These are phyloP conservation scores for Acronicta psi DNA, from an alignment of 2,888 invertebrate species.

Conservation along the genomic window DNA sequence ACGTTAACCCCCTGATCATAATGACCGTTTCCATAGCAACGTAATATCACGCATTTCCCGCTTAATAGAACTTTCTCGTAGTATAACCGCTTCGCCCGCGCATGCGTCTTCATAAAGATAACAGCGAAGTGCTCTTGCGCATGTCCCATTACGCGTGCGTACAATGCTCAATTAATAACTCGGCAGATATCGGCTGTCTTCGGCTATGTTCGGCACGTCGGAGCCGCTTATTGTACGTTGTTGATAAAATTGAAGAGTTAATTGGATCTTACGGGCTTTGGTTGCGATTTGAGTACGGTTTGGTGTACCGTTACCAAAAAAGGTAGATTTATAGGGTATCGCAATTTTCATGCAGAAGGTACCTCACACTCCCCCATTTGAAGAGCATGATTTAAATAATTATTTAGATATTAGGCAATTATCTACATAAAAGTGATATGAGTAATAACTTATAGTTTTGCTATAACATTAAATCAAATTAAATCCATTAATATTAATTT, in stretches of 20 bases:
- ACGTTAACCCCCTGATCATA: neutral
- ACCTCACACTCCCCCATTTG: too few relatives aligned
- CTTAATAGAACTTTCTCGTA: constrained; percentile 5
- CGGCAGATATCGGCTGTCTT: constrained; percentile 53
- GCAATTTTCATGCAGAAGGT: too few relatives aligned
- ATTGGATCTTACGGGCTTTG: constrained; percentile 38
- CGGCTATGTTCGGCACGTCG: constrained; percentile 50
- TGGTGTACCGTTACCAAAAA: neutral
- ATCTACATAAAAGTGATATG: neutral
- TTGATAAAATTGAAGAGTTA: constrained; percentile 59
- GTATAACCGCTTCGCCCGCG: constrained; percentile 37
- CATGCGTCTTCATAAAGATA: constrained; percentile 69
- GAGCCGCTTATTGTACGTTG: constrained; percentile 52
- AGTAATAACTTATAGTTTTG: neutral
- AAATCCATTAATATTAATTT: constrained; percentile 6
- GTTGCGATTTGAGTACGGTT: constrained; percentile 14
- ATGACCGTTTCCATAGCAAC: neutral
- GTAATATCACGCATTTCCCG: constrained; percentile 9
- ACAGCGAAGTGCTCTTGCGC: constrained; percentile 52
- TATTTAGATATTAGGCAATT: neutral
- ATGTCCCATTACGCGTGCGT: constrained; percentile 62
- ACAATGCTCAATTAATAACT: constrained; percentile 73
- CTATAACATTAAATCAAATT: constrained; percentile 1
- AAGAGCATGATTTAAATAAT: neutral
- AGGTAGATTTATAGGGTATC: neutral